Percentiles rank a stretch among this genome's conserved stretches.
Conservation (phyloP, 2,888 invertebrate genomes). For the Rhopalosiphum nymphaeae region DNA sequence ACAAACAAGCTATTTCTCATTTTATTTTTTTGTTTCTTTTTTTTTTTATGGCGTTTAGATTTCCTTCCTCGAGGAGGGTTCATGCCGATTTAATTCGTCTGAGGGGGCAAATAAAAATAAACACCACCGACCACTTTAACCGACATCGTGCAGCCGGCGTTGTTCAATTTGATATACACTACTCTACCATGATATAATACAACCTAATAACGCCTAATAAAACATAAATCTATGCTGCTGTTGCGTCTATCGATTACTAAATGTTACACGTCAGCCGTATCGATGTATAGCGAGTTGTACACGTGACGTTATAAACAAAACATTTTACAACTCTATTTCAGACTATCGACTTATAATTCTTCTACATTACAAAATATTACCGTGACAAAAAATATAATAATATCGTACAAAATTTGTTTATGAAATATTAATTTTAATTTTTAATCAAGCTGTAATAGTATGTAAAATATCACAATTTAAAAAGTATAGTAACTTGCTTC, state of each 20-base stretch:
- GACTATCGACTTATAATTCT: neutral
- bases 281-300: neutral
- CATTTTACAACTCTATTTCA: neutral
- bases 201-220: neutral
- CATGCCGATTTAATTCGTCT: neutral
- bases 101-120: neutral
- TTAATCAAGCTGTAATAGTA: too few species aligned
- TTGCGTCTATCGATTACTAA: neutral
- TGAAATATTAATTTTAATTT: too few species aligned
- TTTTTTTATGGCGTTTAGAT: conserved; percentile 9
- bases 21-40: conserved; percentile 8
- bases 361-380: neutral
- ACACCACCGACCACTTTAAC: neutral
- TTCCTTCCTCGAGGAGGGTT: neutral
- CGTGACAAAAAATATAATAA: neutral
- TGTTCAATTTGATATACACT: neutral
- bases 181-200: neutral
- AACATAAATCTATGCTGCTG: neutral
- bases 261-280: neutral
- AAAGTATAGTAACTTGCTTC: too few species aligned
- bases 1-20: conserved; percentile 36
- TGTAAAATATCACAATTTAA: too few species aligned
- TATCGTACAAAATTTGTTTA: neutral
- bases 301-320: neutral
- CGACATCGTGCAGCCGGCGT: neutral